Evolutionary conservation across 2,797 vertebrate species (phyloP), one percentile per base, ranked within the genome.

Genomic region (Leptoclinus maculatus): DNA sequence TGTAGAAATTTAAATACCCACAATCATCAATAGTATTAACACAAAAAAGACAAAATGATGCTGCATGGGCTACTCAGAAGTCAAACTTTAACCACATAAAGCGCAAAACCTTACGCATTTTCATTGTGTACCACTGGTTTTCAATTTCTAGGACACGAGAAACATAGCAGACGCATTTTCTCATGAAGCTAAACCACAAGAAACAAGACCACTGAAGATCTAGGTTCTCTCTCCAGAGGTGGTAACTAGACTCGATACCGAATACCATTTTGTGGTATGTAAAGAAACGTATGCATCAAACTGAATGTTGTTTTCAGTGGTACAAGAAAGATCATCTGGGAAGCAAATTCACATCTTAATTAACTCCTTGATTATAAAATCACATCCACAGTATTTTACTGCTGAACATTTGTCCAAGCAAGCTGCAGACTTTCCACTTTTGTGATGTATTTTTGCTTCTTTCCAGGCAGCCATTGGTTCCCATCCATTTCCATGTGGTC

Each of bases 101-200:
- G 14, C 0, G 0, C 36, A 67, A 32, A 70, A 53, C 23, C 16
- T 17, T 21, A 32, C 19, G 21, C 21, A 41, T 41, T 25, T 32
- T 39, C 5, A 3, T 19, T 12, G 7, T 45, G 3, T 29, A 43
- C 17, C 14, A 36, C 43, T 27, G 51, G 63, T 57, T 71, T 85
- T 25, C 8, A 6, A 77, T 62, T 65, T 85, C 57, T 86, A 71
- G 78, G 64, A 56, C 66, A 65, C 9, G 8, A 43, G 39, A 79
- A 84, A 65, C 86, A 85, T 0, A 14, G 70, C 49, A 67, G 1
- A 43, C 45, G 9, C 6, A 32, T 23, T 54, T 66, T 68, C 47
- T 87, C 60, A 64, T 38, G 11, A 25, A 1, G 9, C 17, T 5
- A 16, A 68, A 21, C 69, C 75, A 79, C 70, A 77, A 62, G 9